Evolutionary conservation across 2,113 vertebrate genomes (phyloP).

Genomic region (Malurus melanocephalus): DNA sequence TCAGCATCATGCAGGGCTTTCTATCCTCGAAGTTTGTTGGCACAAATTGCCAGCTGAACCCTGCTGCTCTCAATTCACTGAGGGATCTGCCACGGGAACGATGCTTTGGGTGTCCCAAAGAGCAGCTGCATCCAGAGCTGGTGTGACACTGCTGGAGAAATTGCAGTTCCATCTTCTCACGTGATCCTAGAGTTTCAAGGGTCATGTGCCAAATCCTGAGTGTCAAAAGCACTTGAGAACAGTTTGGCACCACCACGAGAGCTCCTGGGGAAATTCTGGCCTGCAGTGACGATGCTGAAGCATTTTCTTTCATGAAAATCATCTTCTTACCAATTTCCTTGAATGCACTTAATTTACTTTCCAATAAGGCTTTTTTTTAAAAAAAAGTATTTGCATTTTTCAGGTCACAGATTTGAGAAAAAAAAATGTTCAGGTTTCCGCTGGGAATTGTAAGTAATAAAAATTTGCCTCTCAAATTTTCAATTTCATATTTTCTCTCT

Average conservation of each 20-base stretch:
- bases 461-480: background rate
- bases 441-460: background rate
- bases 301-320: background rate
- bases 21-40: constrained; percentile 1
- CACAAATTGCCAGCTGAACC: background rate
- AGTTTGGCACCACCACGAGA: fast-evolving
- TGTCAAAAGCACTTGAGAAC: background rate
- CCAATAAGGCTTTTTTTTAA: background rate
- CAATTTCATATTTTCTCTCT: background rate
- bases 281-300: background rate
- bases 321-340: background rate
- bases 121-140: background rate
- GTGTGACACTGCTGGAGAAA: background rate
- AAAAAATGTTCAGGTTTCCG: background rate
- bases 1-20: background rate
- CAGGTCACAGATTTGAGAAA: background rate
- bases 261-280: background rate
- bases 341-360: background rate
- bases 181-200: background rate
- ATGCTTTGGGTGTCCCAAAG: background rate
- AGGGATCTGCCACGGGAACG: background rate
- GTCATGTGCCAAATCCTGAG: fast-evolving
- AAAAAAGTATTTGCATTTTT: background rate
- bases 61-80: background rate
- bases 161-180: background rate